Evolutionary conservation across 2,113 vertebrate species (phyloP).

Genomic region (Alaudala cheleensis): DNA sequence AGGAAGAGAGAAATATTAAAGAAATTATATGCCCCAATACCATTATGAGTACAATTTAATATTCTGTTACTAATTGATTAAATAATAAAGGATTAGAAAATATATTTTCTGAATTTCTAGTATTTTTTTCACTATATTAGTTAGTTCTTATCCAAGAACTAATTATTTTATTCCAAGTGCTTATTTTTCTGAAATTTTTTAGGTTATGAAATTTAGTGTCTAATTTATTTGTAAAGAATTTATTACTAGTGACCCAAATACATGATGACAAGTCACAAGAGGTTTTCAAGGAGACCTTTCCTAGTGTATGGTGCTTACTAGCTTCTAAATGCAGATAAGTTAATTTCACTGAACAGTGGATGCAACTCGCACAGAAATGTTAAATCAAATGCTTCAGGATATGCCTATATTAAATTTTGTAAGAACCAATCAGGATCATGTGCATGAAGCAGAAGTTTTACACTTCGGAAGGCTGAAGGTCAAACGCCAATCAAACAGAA

Average conservation of each 20-base stretch:
- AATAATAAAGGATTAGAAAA: background rate
- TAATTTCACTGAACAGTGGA: background rate
- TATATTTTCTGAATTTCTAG: background rate
- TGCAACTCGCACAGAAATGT: background rate
- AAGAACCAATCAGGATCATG: background rate
- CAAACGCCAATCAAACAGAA: background rate
- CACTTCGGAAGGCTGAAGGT: background rate
- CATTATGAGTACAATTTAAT: background rate
- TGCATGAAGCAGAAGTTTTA: background rate
- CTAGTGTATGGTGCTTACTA: background rate
- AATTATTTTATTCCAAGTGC: background rate
- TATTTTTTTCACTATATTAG: background rate
- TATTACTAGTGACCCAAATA: conserved; percentile 9
- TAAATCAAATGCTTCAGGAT: background rate
- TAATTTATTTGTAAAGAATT: background rate
- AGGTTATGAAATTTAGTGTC: background rate
- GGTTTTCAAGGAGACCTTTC: background rate
- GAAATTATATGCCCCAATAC: background rate
- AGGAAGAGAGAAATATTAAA: background rate
- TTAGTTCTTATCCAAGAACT: background rate
- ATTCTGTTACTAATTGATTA: background rate
- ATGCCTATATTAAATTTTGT: background rate
- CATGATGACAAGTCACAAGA: background rate
- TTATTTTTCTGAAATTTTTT: conserved; percentile 10
- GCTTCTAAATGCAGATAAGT: background rate